A percentile compares a stretch with the other conserved stretches of the same genome.
These are phyloP conservation scores for Eudorcas thomsonii DNA, from an alignment of 2,113 vertebrate genomes.

Conservation along the genomic window DNA sequence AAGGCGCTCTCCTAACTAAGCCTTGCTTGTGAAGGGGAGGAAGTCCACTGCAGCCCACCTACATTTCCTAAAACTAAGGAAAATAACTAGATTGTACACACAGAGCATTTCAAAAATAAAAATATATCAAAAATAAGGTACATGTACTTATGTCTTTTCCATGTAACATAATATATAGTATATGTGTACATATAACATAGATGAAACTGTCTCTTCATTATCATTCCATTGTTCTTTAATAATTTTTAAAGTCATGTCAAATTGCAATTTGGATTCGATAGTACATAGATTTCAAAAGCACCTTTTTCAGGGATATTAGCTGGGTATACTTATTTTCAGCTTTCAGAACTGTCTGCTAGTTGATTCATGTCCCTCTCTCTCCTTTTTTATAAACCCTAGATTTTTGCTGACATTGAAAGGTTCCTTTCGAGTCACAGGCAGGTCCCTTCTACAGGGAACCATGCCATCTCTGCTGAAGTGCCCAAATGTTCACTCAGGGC, in stretches of 20 bases:
- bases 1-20: constrained; percentile 9
- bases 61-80: neutral
- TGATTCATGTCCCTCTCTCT: neutral
- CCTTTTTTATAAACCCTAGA: neutral
- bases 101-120: constrained; percentile 24
- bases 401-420: neutral
- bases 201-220: neutral
- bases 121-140: constrained; percentile 51
- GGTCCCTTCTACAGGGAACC: neutral
- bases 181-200: neutral
- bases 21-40: neutral
- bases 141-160: constrained; percentile 54
- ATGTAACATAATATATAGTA: neutral
- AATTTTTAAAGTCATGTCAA: constrained; percentile 59
- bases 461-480: neutral
- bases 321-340: neutral
- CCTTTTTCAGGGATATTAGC: accelerated
- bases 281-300: constrained; percentile 38
- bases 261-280: constrained; percentile 43
- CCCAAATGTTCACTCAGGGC: neutral
- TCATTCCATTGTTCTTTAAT: constrained; percentile 56
- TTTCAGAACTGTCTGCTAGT: neutral
- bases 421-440: neutral
- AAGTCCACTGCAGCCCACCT: neutral
- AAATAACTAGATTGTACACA: neutral